Evolutionary conservation across 2,888 invertebrate genomes (phyloP).

Genomic region (Drosophila barbarae): DNA sequence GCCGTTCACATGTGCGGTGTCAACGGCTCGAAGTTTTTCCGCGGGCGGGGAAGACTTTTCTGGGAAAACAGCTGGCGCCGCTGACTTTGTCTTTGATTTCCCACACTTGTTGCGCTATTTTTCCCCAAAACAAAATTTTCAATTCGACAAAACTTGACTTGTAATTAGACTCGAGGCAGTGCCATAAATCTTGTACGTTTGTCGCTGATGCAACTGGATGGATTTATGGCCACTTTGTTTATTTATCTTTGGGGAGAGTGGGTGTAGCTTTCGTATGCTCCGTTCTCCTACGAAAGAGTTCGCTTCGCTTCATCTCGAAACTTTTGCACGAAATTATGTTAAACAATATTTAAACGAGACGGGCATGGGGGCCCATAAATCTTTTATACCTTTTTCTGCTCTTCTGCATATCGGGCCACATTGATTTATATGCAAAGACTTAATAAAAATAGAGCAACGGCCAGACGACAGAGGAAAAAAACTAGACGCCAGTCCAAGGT

Average conservation of each 20-base stretch:
- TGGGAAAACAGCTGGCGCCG: slow-evolving; percentile 62
- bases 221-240: slow-evolving; percentile 60
- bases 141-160: slow-evolving; percentile 68
- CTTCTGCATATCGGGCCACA: slow-evolving; percentile 71
- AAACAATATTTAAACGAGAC: slow-evolving; percentile 54
- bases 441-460: slow-evolving; percentile 69
- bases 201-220: slow-evolving; percentile 61
- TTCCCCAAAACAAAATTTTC: slow-evolving; percentile 30
- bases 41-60: slow-evolving; percentile 41
- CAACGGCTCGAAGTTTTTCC: slow-evolving; percentile 15
- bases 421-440: slow-evolving; percentile 77
- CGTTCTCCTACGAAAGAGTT: slow-evolving; percentile 21
- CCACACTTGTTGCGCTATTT: slow-evolving; percentile 64
- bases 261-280: slow-evolving; percentile 10
- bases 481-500: slow-evolving; percentile 62
- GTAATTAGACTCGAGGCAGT: slow-evolving; percentile 66
- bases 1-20: slow-evolving; percentile 56
- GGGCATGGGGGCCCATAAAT: slow-evolving; percentile 60
- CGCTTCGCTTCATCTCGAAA: slow-evolving; percentile 29
- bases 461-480: slow-evolving; percentile 61
- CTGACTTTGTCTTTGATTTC: slow-evolving; percentile 49
- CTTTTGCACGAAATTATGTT: slow-evolving; percentile 55
- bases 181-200: slow-evolving; percentile 57
- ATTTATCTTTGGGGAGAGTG: slow-evolving; percentile 39
- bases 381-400: slow-evolving; percentile 75